phyloP scores from a whole-genome alignment of 2,888 invertebrate species.

The Odontocolon sp. region DNA sequence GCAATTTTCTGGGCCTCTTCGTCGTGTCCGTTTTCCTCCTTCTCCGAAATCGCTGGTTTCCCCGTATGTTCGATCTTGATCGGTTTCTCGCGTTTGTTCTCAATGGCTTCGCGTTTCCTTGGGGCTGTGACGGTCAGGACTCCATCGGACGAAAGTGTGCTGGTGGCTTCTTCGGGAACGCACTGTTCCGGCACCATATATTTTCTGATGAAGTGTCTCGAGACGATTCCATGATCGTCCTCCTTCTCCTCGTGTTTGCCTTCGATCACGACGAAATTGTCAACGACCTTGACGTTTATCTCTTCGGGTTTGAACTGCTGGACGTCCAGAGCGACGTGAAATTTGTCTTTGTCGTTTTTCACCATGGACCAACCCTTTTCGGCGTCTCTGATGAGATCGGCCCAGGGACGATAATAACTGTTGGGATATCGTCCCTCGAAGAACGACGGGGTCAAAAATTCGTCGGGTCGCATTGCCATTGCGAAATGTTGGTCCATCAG shows the following conservation, averaged over 20 bases:
- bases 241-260: conserved; percentile 93
- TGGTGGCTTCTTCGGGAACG: conserved; percentile 88
- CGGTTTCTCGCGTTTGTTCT: conserved; percentile 58
- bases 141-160: conserved; percentile 91
- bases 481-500: conserved; percentile 76
- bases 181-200: conserved; percentile 76
- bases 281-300: conserved; percentile 88
- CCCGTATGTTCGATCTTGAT: conserved; percentile 67
- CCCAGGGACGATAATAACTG: conserved; percentile 69
- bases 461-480: conserved; percentile 66
- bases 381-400: conserved; percentile 78
- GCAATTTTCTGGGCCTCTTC: conserved; percentile 23
- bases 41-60: conserved; percentile 67
- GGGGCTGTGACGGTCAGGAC: conserved; percentile 89
- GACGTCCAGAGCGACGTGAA: conserved; percentile 88
- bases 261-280: conserved; percentile 86
- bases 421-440: conserved; percentile 61
- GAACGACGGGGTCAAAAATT: conserved; percentile 60
- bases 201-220: conserved; percentile 74
- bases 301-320: conserved; percentile 90
- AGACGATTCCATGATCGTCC: conserved; percentile 85
- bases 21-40: conserved; percentile 26
- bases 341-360: conserved; percentile 87
- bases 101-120: conserved; percentile 80
- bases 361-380: conserved; percentile 52